Evolutionary conservation across 2,797 vertebrate species (phyloP).

Genomic region (Notoglanidium macrostoma): DNA sequence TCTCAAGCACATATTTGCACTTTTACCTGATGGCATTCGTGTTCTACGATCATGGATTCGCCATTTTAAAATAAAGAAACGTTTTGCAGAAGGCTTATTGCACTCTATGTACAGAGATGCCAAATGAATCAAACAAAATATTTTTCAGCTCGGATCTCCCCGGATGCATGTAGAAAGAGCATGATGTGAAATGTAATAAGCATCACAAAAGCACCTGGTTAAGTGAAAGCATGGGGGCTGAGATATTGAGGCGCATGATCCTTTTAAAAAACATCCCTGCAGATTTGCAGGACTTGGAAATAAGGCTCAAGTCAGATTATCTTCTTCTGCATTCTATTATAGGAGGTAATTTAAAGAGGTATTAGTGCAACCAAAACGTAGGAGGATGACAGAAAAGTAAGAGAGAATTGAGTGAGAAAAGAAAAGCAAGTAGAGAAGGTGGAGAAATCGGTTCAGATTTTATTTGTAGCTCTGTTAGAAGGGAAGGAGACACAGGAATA

Average conservation of each 20-base stretch:
- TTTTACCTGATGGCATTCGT: neutral
- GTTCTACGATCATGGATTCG: neutral
- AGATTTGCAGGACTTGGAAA: neutral
- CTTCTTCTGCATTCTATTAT: neutral
- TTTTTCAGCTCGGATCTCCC: neutral
- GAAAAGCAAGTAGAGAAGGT: neutral
- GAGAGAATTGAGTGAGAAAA: neutral
- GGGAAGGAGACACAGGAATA: slow-evolving; percentile 76
- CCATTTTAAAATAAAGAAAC: neutral
- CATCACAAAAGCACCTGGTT: neutral
- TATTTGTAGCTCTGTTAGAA: slow-evolving; percentile 33
- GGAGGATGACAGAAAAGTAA: neutral
- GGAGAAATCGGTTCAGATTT: neutral
- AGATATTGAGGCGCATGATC: neutral
- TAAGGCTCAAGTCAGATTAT: neutral
- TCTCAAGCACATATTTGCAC: neutral
- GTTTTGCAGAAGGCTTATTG: neutral
- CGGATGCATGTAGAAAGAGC: neutral
- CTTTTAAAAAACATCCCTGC: neutral
- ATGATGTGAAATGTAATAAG: neutral
- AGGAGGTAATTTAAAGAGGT: neutral
- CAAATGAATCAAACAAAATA: neutral
- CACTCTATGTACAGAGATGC: neutral
- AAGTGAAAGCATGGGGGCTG: neutral
- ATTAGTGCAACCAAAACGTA: neutral